A percentile compares a stretch with the other conserved stretches of the same genome.
phyloP scores from a whole-genome alignment of 1,140 invertebrate genomes.

The Euwallacea fornicatus region DNA sequence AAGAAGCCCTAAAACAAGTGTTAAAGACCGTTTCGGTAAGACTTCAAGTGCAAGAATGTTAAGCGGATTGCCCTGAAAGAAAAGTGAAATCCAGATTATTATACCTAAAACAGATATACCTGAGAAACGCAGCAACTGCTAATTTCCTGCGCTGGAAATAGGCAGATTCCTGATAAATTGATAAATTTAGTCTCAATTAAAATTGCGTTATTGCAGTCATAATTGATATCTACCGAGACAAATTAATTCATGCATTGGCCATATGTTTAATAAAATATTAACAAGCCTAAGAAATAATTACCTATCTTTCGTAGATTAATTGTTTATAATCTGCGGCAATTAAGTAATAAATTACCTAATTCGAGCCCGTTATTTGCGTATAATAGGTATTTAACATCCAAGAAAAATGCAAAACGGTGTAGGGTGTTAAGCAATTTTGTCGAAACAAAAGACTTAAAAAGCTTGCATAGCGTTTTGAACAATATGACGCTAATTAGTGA shows the following conservation, averaged over 20 bases:
- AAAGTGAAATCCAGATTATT: no score
- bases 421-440: conserved; percentile 24
- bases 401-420: conserved; percentile 22
- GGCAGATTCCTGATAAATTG: background rate
- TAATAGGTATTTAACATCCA: conserved; percentile 16
- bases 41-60: no score
- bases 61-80: no score
- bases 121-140: no score
- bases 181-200: background rate
- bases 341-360: conserved; percentile 10
- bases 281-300: conserved; percentile 1
- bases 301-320: background rate
- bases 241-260: conserved; percentile 2
- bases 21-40: no score
- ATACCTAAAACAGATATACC: no score
- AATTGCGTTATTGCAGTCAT: background rate
- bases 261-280: conserved; percentile 1
- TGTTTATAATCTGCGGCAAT: conserved; percentile 4
- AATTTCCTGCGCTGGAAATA: background rate
- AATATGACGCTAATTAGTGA: conserved; percentile 27
- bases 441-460: conserved; percentile 28
- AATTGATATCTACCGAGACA: background rate
- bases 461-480: conserved; percentile 15
- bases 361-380: conserved; percentile 12
- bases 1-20: no score